A percentile compares a stretch with the other conserved stretches of the same genome.
Evolutionary conservation across 2,797 vertebrate genomes (phyloP).

Genomic region (Amazonetta brasiliensis): DNA sequence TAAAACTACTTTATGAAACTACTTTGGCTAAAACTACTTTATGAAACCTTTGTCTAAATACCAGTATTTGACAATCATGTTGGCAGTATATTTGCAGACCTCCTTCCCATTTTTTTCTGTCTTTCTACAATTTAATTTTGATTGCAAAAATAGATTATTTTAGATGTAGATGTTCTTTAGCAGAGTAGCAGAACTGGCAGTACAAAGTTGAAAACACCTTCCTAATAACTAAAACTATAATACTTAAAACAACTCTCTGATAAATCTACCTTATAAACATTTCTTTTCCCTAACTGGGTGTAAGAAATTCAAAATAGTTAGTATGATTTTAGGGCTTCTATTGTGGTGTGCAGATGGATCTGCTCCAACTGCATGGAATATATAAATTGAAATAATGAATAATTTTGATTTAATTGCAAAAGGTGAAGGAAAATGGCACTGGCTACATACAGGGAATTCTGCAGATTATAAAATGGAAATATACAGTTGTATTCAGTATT

Average conservation of each 20-base stretch:
- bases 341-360: not conserved
- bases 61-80: not conserved
- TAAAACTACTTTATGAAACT: not conserved
- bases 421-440: not conserved
- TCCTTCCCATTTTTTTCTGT: rapidly evolving
- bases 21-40: too few relatives aligned
- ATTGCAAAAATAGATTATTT: not conserved
- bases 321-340: not conserved
- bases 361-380: not conserved
- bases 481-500: not conserved
- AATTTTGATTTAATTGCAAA: not conserved
- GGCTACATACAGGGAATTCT: not conserved
- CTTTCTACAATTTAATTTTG: not conserved
- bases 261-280: not conserved
- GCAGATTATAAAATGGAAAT: not conserved
- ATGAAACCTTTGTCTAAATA: not conserved
- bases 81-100: not conserved
- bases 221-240: not conserved
- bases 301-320: not conserved
- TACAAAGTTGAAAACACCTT: not conserved
- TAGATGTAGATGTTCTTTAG: not conserved
- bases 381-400: not conserved
- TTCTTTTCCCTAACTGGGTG: not conserved
- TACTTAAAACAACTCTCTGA: not conserved
- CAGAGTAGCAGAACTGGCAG: not conserved